A percentile compares a stretch with the other conserved stretches of the same genome.
These are phyloP conservation scores for Drosophila rhopaloa DNA, from an alignment of 1,140 invertebrate species.

Conservation along the genomic window DNA sequence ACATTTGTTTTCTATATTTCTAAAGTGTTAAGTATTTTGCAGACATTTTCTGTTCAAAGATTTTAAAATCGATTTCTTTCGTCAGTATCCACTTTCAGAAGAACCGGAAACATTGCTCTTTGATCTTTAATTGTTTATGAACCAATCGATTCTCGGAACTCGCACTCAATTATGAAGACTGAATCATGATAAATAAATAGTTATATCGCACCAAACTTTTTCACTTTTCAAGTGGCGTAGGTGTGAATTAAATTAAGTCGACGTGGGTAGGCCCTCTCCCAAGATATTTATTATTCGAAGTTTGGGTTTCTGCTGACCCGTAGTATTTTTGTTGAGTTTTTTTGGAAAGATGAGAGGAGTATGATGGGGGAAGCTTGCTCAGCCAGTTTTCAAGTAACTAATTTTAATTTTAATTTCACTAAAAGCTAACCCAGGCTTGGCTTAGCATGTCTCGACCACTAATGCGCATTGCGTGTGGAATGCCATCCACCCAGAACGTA, in stretches of 20 bases:
- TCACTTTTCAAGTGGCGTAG: slow-evolving; percentile 47
- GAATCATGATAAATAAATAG: slow-evolving; percentile 36
- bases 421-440: slow-evolving; percentile 58
- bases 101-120: neutral
- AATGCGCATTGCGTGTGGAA: slow-evolving; percentile 65
- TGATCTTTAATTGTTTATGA: slow-evolving; percentile 1
- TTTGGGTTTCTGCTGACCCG: slow-evolving; percentile 34
- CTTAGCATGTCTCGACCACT: slow-evolving; percentile 36
- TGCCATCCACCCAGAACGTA: slow-evolving; percentile 44
- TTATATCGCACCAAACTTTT: slow-evolving; percentile 20
- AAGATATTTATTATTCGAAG: slow-evolving; percentile 20
- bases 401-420: slow-evolving; percentile 70
- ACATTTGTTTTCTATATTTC: too few species aligned
- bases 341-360: too few species aligned
- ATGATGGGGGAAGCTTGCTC: slow-evolving; percentile 21
- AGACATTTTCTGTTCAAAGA: too few species aligned
- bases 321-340: slow-evolving; percentile 15
- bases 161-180: slow-evolving; percentile 13
- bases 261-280: slow-evolving; percentile 19
- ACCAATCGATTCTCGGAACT: slow-evolving; percentile 29
- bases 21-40: too few species aligned
- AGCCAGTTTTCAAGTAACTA: slow-evolving; percentile 15
- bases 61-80: too few species aligned
- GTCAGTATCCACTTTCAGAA: neutral
- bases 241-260: slow-evolving; percentile 39